phyloP scores from a whole-genome alignment of 2,797 vertebrate species.

The Sebastes diploproa region DNA sequence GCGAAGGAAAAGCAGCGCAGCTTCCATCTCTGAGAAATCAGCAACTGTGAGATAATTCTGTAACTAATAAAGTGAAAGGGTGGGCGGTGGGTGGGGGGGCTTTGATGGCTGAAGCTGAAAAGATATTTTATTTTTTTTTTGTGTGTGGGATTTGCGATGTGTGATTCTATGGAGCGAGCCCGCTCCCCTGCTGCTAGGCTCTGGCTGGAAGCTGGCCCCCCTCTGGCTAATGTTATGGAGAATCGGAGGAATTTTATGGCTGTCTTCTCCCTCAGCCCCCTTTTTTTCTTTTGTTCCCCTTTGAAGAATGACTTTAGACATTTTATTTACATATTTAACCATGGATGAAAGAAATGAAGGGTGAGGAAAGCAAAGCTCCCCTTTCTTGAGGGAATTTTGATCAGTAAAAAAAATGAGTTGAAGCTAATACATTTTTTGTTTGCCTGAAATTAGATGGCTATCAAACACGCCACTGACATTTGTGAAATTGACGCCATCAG shows the following conservation, averaged over 20 bases:
- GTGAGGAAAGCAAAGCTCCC: constrained; percentile 88
- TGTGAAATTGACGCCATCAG: constrained; percentile 39
- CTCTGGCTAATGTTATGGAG: constrained; percentile 99
- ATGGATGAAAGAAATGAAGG: constrained; percentile 95
- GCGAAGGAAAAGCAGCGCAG: constrained; percentile 62
- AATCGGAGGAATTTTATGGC: constrained; percentile 99
- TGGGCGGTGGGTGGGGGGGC: constrained; percentile 30
- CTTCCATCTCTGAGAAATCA: constrained; percentile 88
- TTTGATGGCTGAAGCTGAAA: constrained; percentile 97
- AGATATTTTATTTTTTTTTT: constrained; percentile 96
- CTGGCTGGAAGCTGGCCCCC: constrained; percentile 93
- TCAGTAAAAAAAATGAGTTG: constrained; percentile 90
- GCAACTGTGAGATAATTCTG: constrained; percentile 94
- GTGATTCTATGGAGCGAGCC: constrained; percentile 88
- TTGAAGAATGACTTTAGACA: constrained; percentile 99
- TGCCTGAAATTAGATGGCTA: constrained; percentile 63
- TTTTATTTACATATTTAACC: constrained; percentile 99
- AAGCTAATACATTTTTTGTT: constrained; percentile 83
- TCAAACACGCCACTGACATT: constrained; percentile 53
- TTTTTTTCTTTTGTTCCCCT: constrained; percentile 99
- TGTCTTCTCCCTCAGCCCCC: constrained; percentile 93
- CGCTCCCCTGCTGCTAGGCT: constrained; percentile 94
- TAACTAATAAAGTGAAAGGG: constrained; percentile 95
- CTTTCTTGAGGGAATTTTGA: constrained; percentile 90
- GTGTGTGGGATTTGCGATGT: constrained; percentile 95